Percentiles rank a stretch among this genome's conserved stretches.
phyloP scores from a whole-genome alignment of 2,113 vertebrate genomes.

The Platycercus adscitus region DNA sequence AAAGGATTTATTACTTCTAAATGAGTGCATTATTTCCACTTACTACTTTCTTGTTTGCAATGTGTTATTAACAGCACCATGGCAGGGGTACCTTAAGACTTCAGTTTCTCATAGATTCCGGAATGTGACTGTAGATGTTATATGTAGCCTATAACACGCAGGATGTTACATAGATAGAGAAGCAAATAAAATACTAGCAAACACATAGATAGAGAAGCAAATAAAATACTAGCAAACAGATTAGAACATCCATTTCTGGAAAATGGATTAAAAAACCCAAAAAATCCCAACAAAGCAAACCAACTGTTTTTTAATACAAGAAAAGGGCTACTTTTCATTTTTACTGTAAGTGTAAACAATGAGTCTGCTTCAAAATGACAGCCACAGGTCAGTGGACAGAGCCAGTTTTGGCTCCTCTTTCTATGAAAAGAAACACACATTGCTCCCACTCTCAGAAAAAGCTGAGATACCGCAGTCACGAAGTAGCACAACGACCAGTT shows the following conservation, averaged over 20 bases:
- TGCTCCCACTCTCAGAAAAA: neutral
- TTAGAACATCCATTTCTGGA: neutral
- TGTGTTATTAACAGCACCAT: constrained; percentile 79
- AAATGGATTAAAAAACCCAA: neutral
- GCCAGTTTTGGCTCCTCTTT: neutral
- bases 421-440: constrained; percentile 3
- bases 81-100: constrained; percentile 73
- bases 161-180: constrained; percentile 54
- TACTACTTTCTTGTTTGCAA: constrained; percentile 80
- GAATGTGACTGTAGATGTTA: constrained; percentile 54
- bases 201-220: neutral
- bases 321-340: neutral
- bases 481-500: constrained; percentile 22
- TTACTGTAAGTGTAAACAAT: neutral
- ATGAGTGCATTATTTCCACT: constrained; percentile 81
- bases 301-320: neutral
- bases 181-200: constrained; percentile 8
- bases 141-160: constrained; percentile 6
- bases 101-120: constrained; percentile 60
- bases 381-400: neutral
- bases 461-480: neutral
- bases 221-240: neutral
- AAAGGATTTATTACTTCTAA: constrained; percentile 83
- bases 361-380: neutral
- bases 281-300: neutral